These are phyloP conservation scores for Tricholauxania praeusta DNA, from an alignment of 2,888 invertebrate species.

Conservation along the genomic window DNA sequence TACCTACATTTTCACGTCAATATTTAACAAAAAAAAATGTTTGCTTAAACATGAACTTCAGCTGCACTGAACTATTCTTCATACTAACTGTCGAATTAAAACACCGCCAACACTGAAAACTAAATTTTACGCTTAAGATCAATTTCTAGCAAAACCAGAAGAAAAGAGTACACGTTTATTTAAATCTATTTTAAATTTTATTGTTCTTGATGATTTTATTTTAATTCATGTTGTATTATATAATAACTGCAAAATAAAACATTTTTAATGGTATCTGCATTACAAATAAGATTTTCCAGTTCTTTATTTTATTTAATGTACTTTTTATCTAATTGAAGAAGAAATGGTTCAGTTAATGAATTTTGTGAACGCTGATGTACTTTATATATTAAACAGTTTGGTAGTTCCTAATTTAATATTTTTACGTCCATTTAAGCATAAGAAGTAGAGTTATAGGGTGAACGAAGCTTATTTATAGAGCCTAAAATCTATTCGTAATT, in stretches of 20 bases:
- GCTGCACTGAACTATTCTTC: background rate
- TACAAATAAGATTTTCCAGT: background rate
- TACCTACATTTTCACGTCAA: no score
- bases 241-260: background rate
- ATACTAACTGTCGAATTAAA: no score
- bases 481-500: background rate
- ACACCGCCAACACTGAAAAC: background rate
- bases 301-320: background rate
- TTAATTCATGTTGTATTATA: background rate
- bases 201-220: conserved; percentile 12
- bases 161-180: background rate
- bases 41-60: no score
- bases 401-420: background rate
- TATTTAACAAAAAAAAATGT: no score
- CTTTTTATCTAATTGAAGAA: background rate
- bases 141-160: background rate
- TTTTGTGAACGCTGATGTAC: background rate
- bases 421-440: conserved; percentile 7
- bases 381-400: conserved; percentile 9
- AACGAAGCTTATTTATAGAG: background rate
- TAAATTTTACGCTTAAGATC: background rate
- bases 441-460: conserved; percentile 1
- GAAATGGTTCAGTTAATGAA: background rate
- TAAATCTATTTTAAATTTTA: conserved; percentile 10
- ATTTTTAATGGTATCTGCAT: background rate